Conservation (phyloP, 2,113 vertebrate species). For the Nothocercus nigrocapillus region DNA sequence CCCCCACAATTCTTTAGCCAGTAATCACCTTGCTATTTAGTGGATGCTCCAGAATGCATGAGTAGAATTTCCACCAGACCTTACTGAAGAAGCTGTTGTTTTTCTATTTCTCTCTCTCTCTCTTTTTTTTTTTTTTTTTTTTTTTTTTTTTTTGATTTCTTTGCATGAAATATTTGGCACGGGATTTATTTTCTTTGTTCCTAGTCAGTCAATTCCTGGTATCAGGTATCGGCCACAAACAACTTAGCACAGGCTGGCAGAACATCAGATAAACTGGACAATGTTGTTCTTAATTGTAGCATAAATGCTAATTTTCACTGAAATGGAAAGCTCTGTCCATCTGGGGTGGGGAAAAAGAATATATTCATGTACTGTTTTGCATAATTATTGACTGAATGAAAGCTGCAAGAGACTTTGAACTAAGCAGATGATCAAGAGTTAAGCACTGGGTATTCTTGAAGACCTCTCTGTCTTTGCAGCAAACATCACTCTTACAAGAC, state of each 20-base stretch:
- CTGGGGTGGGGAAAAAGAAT: accelerated
- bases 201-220: background rate
- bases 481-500: background rate
- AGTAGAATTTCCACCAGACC: too few relatives aligned
- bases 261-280: background rate
- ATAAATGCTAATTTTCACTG: background rate
- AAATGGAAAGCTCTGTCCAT: background rate
- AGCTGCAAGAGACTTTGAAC: background rate
- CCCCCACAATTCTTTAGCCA: too few relatives aligned
- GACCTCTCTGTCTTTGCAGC: background rate
- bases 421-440: background rate
- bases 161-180: background rate
- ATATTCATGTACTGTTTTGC: background rate
- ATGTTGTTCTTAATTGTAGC: background rate
- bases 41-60: too few relatives aligned
- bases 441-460: background rate
- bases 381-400: background rate
- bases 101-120: background rate
- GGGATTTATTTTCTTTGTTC: background rate
- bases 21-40: too few relatives aligned
- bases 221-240: background rate
- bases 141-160: background rate
- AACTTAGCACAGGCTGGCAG: background rate
- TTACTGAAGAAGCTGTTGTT: background rate
- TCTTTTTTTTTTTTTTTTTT: too few relatives aligned